Evolutionary conservation across 1,140 invertebrate genomes (phyloP), one percentile per base, ranked within the genome.

Genomic region (Drosophila bipectinata): DNA sequence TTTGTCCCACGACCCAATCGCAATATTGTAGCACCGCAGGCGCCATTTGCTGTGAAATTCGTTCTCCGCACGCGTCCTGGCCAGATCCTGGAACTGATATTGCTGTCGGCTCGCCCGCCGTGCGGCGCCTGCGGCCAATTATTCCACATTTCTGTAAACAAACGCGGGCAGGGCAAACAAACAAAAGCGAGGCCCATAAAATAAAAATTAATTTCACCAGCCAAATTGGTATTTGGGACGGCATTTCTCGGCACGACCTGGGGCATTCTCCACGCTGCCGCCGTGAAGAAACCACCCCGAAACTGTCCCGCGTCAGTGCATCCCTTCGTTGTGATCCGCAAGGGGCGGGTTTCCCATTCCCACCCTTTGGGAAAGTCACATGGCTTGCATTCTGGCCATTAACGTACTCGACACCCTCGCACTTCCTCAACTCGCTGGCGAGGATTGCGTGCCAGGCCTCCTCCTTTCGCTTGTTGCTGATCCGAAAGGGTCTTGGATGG

Each of bases 201-300:
- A 87, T 88, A 88, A 88, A 85, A 88, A 87, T 87, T 87, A 82
- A 87, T 87, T 87, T 87, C 82, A 61, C 78, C 82, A 78, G 53
- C 60, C 47, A 87, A 87, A 87, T 87, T 61, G 82, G 72, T 87
- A 87, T 87, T 88, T 87, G 77, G 78, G 66, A 62, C 71, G 82
- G 67, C 77, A 76, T 87, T 77, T 85, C 51, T 74, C 77, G 61
- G 68, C 71, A 77, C 59, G 18, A 48, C 12, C 41, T 15, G n/a
- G 32, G 59, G 37, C 56, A 53, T 71, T 54, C 73, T 77, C 52
- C 57, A 57, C 53, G 49, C 41, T 60, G 61, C 45, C 34, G 75
- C 57, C 4, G 26, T 6, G 37, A 76, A 87, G 37, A 78, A 87
- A 88, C 75, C 69, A 85, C 78, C 82, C 82, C 64, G 72, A 61